phyloP scores from a whole-genome alignment of 2,888 invertebrate species.

The Melieria picta region DNA sequence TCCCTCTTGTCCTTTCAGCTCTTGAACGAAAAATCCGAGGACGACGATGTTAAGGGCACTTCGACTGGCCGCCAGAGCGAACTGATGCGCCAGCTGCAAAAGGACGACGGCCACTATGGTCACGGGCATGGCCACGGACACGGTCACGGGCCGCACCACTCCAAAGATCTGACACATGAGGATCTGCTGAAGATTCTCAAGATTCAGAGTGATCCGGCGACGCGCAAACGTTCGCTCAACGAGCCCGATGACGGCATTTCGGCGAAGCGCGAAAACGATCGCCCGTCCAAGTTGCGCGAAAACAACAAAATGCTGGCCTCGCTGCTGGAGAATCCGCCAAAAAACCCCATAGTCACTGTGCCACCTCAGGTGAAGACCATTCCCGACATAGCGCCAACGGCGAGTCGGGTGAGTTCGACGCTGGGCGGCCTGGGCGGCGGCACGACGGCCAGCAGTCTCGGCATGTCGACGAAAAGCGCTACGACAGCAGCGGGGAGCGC shows the following conservation, averaged over 20 bases:
- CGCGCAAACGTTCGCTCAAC: constrained; percentile 73
- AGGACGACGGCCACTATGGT: constrained; percentile 61
- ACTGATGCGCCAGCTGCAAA: constrained; percentile 69
- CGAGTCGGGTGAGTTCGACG: constrained; percentile 55
- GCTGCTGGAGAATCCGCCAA: constrained; percentile 80
- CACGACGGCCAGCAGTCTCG: constrained; percentile 61
- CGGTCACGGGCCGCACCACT: constrained; percentile 51
- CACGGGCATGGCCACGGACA: constrained; percentile 53
- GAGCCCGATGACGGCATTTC: constrained; percentile 70
- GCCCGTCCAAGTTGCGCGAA: constrained; percentile 78
- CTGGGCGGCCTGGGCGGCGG: constrained; percentile 64
- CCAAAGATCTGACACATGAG: constrained; percentile 62
- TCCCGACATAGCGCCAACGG: constrained; percentile 63
- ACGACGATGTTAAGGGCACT: constrained; percentile 73
- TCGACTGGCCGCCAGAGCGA: constrained; percentile 66
- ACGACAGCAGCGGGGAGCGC: constrained; percentile 46
- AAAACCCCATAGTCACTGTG: constrained; percentile 68
- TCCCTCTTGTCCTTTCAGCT: constrained; percentile 68
- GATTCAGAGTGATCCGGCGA: constrained; percentile 64
- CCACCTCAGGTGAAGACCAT: constrained; percentile 63
- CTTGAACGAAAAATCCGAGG: constrained; percentile 83
- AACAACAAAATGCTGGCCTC: constrained; percentile 88
- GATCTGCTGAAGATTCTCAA: constrained; percentile 64
- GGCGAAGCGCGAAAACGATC: constrained; percentile 63
- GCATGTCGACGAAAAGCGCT: constrained; percentile 59